Conservation (phyloP, 2,888 invertebrate genomes). For the Lasioglossum vierecki region DNA sequence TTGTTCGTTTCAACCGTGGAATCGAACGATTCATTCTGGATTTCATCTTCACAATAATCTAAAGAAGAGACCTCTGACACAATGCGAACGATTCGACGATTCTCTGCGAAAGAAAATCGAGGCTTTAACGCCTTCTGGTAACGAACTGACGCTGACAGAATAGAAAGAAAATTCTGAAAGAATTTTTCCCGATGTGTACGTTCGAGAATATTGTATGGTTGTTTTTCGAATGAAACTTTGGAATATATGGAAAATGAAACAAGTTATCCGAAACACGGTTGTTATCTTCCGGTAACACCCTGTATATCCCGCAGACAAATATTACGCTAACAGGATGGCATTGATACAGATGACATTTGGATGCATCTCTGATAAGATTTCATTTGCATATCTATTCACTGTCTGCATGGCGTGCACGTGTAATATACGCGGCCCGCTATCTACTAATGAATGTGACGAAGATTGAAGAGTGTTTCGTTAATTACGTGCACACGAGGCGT, state of each 20-base stretch:
- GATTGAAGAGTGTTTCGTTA: conserved; percentile 18
- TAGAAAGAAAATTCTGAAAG: background rate
- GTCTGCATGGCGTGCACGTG: background rate
- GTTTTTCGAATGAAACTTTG: background rate
- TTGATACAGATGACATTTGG: conserved; percentile 23
- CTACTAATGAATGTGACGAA: conserved; percentile 17
- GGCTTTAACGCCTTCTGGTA: background rate
- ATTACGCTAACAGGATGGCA: conserved; percentile 6
- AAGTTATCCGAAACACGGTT: background rate
- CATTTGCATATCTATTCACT: conserved; percentile 32
- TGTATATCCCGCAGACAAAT: background rate
- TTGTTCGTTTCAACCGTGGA: conserved; percentile 32
- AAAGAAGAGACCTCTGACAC: background rate
- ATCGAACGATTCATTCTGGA: conserved; percentile 39
- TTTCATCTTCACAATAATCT: background rate
- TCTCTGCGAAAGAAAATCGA: background rate
- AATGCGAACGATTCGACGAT: conserved; percentile 1
- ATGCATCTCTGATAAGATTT: conserved; percentile 37
- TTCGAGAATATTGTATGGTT: background rate
- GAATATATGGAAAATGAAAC: background rate
- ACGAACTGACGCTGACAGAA: background rate
- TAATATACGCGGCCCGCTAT: conserved; percentile 17
- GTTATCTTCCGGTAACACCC: background rate
- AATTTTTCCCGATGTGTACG: background rate
- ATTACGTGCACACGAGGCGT: conserved; percentile 1